Conservation (phyloP, 2,113 vertebrate genomes). For the Grus americana region DNA sequence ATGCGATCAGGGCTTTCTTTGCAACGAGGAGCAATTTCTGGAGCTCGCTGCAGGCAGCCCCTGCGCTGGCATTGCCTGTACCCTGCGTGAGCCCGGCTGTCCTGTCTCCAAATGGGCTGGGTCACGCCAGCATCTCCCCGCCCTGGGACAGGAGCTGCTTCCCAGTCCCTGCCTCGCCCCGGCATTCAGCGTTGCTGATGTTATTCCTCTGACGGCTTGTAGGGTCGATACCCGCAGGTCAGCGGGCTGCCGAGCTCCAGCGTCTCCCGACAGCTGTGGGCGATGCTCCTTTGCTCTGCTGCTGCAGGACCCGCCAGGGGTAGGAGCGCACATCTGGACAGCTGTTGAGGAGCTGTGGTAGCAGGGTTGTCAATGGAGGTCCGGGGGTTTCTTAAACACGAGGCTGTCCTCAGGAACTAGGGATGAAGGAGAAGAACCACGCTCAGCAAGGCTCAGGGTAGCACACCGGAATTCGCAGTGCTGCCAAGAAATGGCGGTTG, state of each 20-base stretch:
- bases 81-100: neutral
- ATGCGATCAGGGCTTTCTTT: accelerated
- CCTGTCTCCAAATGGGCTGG: neutral
- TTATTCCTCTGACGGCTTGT: neutral
- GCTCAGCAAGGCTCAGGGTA: neutral
- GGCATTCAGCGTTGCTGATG: accelerated
- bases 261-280: neutral
- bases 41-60: neutral
- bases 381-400: accelerated
- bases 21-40: neutral
- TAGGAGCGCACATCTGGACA: neutral
- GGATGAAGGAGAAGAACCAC: neutral
- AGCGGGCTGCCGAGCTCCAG: neutral
- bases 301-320: neutral
- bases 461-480: too few species aligned
- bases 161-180: neutral
- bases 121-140: neutral
- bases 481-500: accelerated
- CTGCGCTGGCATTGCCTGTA: neutral
- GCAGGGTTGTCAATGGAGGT: too few species aligned
- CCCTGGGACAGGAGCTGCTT: neutral
- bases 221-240: neutral
- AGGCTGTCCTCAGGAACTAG: neutral
- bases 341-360: neutral
- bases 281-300: neutral